Percentiles rank a stretch among this genome's conserved stretches.
Evolutionary conservation across 2,113 vertebrate species (phyloP).

Genomic region (Chrysemys picta): DNA sequence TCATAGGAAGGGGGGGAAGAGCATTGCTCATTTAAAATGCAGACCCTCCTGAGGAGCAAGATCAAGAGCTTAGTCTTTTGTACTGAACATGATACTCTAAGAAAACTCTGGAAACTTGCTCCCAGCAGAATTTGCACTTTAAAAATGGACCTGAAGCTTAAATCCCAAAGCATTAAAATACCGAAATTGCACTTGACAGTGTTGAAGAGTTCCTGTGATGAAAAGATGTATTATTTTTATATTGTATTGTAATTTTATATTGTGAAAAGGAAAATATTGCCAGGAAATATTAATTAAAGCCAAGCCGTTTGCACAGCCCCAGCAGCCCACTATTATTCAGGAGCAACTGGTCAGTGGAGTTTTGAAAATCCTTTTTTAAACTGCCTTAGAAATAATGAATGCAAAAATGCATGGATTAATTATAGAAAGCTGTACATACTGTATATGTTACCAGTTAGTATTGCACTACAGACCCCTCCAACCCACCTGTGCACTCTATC

Average conservation of each 20-base stretch:
- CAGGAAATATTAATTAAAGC: neutral
- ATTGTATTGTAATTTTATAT: constrained; percentile 63
- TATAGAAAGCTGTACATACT: neutral
- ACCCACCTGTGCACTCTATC: neutral
- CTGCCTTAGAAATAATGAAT: neutral
- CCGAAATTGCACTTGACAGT: constrained; percentile 42
- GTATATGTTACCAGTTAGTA: neutral
- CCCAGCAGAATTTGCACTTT: constrained; percentile 64
- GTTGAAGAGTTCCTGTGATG: neutral
- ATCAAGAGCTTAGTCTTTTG: neutral
- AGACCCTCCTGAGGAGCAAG: neutral
- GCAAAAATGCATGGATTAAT: neutral
- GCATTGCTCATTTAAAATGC: neutral
- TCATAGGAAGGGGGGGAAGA: neutral
- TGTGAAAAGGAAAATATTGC: neutral
- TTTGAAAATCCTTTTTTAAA: constrained; percentile 12
- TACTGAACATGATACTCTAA: neutral
- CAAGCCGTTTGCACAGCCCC: neutral
- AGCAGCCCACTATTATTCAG: constrained; percentile 52
- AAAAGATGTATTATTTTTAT: constrained; percentile 66
- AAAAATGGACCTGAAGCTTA: constrained; percentile 43
- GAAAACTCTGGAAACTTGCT: neutral
- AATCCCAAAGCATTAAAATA: constrained; percentile 16
- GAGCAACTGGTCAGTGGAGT: constrained; percentile 15
- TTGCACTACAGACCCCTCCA: neutral